Base-by-base conservation (phyloP, 1,140 invertebrate genomes). In the Drosophila aff. region DNA sequence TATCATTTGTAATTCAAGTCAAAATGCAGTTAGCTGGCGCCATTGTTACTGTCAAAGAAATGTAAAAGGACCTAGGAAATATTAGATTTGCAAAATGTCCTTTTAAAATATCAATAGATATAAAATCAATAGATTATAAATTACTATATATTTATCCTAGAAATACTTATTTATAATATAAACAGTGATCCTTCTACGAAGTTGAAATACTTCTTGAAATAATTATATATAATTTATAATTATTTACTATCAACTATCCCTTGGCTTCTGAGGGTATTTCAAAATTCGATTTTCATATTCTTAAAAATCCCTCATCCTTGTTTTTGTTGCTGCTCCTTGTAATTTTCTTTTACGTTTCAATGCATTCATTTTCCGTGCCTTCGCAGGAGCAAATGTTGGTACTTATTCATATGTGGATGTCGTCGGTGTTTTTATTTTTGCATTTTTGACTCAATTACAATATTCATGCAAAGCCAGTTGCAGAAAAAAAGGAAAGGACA, bases 271-370 rank as follows among this genome's bases (percentile, higher is more conserved):
- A 31, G 62, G 11, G 62, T 66, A 61, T 36, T 13, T 3, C 2
- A 4, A 26, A 4, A n/a, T 18, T 11, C 16, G 13, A n/a, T 40
- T 13, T 26, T 47, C 3, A n/a, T 11, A 23, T 38, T 6, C 1
- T 16, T 2, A 11, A 15, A 9, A 2, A 11, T 11, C 4, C 5
- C 23, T 1, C 6, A 23, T 52, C 62, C 62, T 57, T 68, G 66
- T 60, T 65, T 38, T 49, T 61, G 43, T 60, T 66, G 46, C 21
- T 40, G 44, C 33, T 38, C 7, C 40, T 57, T 89, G 89, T 89
- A 85, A 89, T 89, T 89, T 77, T 90, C 84, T 84, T 90, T 89
- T 89, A 82, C 85, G 81, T 90, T 89, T 90, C 85, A 89, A 84
- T 89, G 84, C 85, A 90, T 89, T 90, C 81, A 90, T 89, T 89